Conservation (phyloP, 2,113 vertebrate genomes). For the Crotophaga sulcirostris region DNA sequence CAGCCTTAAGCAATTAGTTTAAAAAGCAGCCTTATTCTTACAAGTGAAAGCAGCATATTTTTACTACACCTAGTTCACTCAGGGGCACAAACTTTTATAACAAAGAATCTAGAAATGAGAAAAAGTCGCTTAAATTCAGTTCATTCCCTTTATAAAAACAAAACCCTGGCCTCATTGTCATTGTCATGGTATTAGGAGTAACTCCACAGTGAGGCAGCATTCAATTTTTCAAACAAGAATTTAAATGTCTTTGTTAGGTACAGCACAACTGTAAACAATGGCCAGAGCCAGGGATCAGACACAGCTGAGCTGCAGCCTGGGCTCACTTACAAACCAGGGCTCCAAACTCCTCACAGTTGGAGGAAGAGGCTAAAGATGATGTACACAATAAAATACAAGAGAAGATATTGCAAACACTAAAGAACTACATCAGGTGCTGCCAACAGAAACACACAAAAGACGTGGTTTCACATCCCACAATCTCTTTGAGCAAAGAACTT, state of each 20-base stretch:
- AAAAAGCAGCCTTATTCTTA: neutral
- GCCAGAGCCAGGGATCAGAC: neutral
- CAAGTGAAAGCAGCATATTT: neutral
- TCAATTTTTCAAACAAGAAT: neutral
- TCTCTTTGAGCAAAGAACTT: neutral
- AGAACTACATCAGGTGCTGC: fast-evolving
- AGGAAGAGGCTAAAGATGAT: neutral
- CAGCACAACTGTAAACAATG: neutral
- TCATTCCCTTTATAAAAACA: neutral
- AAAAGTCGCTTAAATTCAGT: neutral
- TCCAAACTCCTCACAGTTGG: neutral
- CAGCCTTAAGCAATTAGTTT: neutral
- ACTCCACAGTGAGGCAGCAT: neutral
- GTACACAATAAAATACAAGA: neutral
- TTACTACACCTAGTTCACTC: neutral
- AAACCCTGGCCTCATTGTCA: neutral
- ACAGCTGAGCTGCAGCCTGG: neutral
- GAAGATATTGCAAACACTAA: neutral
- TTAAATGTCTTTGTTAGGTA: conserved; percentile 8
- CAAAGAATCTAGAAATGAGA: neutral
- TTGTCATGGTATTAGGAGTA: neutral
- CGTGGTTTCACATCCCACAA: neutral
- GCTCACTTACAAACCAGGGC: neutral
- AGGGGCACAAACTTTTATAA: neutral
- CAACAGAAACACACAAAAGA: neutral